Conservation (phyloP, 2,888 invertebrate genomes). For the Hirtodrosophila duncani region DNA sequence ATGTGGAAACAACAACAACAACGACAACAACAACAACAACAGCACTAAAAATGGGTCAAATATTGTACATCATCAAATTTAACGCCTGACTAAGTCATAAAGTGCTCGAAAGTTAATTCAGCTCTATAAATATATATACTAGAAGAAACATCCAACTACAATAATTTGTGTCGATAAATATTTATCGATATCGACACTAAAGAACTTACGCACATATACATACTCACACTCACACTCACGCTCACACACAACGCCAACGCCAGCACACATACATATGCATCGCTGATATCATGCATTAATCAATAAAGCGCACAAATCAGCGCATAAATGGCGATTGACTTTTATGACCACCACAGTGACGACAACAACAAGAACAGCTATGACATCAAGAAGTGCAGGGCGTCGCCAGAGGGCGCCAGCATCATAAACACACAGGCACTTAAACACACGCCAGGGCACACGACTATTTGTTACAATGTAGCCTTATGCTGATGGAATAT, state of each 20-base stretch:
- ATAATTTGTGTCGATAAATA: conserved; percentile 55
- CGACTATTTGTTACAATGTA: too few relatives aligned
- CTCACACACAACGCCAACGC: too few relatives aligned
- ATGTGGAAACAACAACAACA: conserved; percentile 7
- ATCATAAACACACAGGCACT: conserved; percentile 5
- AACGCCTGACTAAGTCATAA: conserved; percentile 50
- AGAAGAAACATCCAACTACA: conserved; percentile 27
- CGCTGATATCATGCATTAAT: conserved; percentile 44
- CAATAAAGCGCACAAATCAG: conserved; percentile 60
- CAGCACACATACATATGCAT: too few relatives aligned
- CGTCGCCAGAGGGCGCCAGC: conserved; percentile 33
- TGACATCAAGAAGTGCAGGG: too few relatives aligned
- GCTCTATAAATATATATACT: too few relatives aligned
- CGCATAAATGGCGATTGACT: conserved; percentile 55
- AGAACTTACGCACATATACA: too few relatives aligned
- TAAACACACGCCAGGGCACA: too few relatives aligned
- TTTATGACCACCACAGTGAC: conserved; percentile 35
- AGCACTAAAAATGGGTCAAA: conserved; percentile 26
- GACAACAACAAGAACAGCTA: not conserved
- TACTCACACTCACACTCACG: too few relatives aligned
- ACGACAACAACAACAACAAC: too few relatives aligned
- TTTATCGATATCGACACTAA: conserved; percentile 37
- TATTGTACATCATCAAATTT: conserved; percentile 61
- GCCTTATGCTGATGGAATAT: too few relatives aligned
- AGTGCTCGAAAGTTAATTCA: conserved; percentile 46